Conservation (phyloP, 2,113 vertebrate genomes). For the Hippocampus barbouri region DNA sequence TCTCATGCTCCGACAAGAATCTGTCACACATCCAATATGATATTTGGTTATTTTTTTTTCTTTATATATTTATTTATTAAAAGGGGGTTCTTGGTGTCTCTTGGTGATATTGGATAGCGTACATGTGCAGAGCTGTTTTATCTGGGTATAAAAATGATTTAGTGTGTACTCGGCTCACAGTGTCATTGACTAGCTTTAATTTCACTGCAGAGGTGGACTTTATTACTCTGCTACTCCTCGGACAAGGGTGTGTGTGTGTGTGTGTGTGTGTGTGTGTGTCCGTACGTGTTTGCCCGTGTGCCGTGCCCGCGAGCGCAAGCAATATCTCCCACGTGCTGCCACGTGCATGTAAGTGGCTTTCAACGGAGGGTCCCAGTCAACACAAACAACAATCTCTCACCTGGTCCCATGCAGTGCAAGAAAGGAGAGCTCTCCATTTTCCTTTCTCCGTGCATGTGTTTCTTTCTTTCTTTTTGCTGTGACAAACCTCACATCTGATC, state of each 20-base stretch:
- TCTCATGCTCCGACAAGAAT: constrained; percentile 66
- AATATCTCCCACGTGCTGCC: constrained; percentile 15
- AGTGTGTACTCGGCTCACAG: constrained; percentile 68
- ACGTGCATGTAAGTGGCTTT: constrained; percentile 30
- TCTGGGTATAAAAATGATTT: constrained; percentile 78
- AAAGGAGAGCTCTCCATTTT: constrained; percentile 39
- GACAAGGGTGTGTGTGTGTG: constrained; percentile 21
- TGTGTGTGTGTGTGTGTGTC: constrained; percentile 1
- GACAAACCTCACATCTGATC: constrained; percentile 76
- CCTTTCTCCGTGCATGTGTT: background rate
- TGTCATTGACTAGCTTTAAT: constrained; percentile 72
- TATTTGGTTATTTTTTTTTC: constrained; percentile 63
- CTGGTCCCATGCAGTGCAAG: constrained; percentile 17
- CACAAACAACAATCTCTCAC: constrained; percentile 13
- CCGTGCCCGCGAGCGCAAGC: constrained; percentile 13
- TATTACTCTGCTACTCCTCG: constrained; percentile 55
- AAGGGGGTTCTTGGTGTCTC: constrained; percentile 42
- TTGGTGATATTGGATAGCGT: constrained; percentile 62
- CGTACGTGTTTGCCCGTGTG: constrained; percentile 9
- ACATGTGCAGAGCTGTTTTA: constrained; percentile 67
- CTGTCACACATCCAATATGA: constrained; percentile 68
- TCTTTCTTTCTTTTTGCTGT: constrained; percentile 14
- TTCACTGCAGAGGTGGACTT: constrained; percentile 66
- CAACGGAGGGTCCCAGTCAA: constrained; percentile 21
- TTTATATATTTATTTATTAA: constrained; percentile 8